Base-by-base conservation (phyloP, 2,797 vertebrate species). In the Eremophila alpestris region DNA sequence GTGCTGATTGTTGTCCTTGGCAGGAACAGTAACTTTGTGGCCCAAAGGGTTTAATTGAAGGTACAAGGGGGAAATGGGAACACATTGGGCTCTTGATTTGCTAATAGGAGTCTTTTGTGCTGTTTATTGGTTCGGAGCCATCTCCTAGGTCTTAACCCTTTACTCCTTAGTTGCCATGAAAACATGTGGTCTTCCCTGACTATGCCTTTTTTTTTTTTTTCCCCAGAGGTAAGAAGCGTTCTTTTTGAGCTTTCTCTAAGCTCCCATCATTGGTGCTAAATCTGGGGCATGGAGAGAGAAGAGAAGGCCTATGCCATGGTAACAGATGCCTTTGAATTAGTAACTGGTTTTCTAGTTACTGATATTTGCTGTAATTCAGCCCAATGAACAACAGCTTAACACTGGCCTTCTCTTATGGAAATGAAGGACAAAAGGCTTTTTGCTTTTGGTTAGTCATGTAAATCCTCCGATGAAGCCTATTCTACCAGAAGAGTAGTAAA, bases 381-480 rank as follows among this genome's bases (percentile, higher is more conserved):
- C 89, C 90, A 83, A 49, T 15, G 80, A 95, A 83, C 87, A 91
- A 70, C 68, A 95, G 83, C 85, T 95, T 96, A 90, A 87, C 78
- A 65, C 76, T 83, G 90, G 87, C 68, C 85, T 95, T 96, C 90
- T 91, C 93, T 93, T 93, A 65, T 58, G 73, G 87, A 96, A 89
- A 89, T 16, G 16, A 94, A 91, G 70, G 64, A 94, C 96, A 95
- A 96, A 95, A 96, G 93, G 77, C 94, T 84, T 94, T 97, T 97
- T 95, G 89, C 95, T 96, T 96, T 95, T 76, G 43, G 90, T 96
- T 96, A 94, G 95, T 85, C 94, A 95, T 77, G 74, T 96, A 96
- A 95, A 96, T 97, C 94, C 81, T 95, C 55, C 1, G 3, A 76
- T 65, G 95, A 79, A 96, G 93, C 85, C 90, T 93, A 79, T 96